These are phyloP conservation scores for Phyllotreta cruciferae DNA, from an alignment of 2,888 invertebrate genomes.

Conservation along the genomic window DNA sequence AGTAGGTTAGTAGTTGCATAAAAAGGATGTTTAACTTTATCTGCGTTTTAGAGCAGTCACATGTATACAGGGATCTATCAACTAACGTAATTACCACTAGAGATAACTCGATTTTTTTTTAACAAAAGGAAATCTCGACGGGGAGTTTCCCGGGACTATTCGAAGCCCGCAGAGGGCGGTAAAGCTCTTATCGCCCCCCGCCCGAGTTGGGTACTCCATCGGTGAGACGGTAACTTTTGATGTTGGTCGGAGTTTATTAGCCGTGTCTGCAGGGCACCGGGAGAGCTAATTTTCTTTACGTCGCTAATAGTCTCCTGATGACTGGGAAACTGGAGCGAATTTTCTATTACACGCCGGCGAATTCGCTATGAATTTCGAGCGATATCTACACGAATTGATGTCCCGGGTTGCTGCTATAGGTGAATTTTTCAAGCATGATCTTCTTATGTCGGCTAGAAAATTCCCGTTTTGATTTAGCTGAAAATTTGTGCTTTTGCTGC, in stretches of 20 bases:
- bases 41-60: not conserved
- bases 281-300: slow-evolving; percentile 18
- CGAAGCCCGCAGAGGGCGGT: slow-evolving; percentile 1
- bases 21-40: not conserved
- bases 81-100: not conserved
- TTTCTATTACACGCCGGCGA: not conserved
- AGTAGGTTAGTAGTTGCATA: too few species aligned
- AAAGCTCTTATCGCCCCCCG: slow-evolving; percentile 15
- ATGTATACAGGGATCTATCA: not conserved
- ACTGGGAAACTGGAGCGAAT: slow-evolving; percentile 9
- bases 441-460: too few species aligned
- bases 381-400: too few species aligned
- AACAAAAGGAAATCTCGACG: too few species aligned
- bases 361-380: too few species aligned
- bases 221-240: slow-evolving; percentile 15
- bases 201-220: slow-evolving; percentile 11
- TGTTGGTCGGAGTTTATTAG: slow-evolving; percentile 21
- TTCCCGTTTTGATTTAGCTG: too few species aligned
- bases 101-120: slow-evolving; percentile 1
- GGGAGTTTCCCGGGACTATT: not conserved
- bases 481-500: not conserved
- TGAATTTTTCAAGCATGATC: too few species aligned
- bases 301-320: slow-evolving; percentile 18
- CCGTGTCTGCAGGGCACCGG: slow-evolving; percentile 16
- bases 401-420: too few species aligned